Evolutionary conservation across 2,113 vertebrate species (phyloP), one percentile per base, ranked within the genome.

Genomic region (Motacilla alba): DNA sequence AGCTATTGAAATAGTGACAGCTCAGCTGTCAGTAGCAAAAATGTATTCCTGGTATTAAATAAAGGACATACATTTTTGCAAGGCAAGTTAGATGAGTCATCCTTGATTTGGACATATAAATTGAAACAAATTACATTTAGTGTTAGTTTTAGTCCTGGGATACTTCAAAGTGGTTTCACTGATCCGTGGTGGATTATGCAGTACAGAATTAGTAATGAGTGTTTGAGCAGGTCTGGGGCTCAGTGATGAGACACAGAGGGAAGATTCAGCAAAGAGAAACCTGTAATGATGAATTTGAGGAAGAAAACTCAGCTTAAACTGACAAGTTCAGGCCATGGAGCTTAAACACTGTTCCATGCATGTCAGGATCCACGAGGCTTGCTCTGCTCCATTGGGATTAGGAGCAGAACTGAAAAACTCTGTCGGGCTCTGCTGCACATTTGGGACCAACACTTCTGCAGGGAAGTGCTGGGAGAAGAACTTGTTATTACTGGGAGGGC

Each of bases 81-180:
- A 92, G 69, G 50, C 52, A 82, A 63, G 76, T 69, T 35, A 63
- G 46, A 50, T 95, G 91, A 94, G 41, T 90, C 63, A 83, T 63
- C 55, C 49, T 74, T 79, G 93, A 66, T 86, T 76, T 95, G 79
- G 95, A 63, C 77, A 35, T 50, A 39, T 2, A 67, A 62, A 92
- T 82, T 96, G 87, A 79, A 95, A 93, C 58, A 96, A 94, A 93
- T 93, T 84, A 39, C 94, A 92, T 35, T 52, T 79, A 69, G 66
- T 62, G 39, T 90, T 90, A 67, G 67, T 90, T 95, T 83, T 95
- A 76, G 56, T 94, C 79, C 58, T 63, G 52, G 83, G 86, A 67
- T 81, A 58, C 82, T 88, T 93, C 81, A 91, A 89, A 94, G 92
- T 0, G 0, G 28, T 93, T 86, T 53, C 68, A 52, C 47, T 95